phyloP scores from a whole-genome alignment of 35 echinoderm and acorn worm genomes.

The Apostichopus parvimensis region DNA sequence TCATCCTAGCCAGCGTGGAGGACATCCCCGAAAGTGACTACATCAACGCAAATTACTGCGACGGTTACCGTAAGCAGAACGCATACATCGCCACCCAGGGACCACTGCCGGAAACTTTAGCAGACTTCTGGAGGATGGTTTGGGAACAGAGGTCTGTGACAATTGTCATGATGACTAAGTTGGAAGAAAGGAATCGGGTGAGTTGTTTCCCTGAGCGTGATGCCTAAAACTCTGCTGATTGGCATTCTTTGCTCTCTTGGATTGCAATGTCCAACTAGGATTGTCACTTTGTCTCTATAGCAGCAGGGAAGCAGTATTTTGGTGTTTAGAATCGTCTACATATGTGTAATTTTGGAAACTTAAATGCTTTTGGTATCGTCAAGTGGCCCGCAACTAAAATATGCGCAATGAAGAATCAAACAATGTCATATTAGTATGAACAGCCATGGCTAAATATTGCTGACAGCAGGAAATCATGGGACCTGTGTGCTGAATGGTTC shows the following conservation, averaged over 20 bases:
- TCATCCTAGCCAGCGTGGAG: constrained; percentile 76
- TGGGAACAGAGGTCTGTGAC: constrained; percentile 95
- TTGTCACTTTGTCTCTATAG: background rate
- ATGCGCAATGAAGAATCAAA: no score
- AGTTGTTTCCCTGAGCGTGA: background rate
- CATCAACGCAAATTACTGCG: constrained; percentile 98
- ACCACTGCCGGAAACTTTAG: constrained; percentile 90
- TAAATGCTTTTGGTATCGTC: no score
- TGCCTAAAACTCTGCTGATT: background rate
- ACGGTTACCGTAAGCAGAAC: constrained; percentile 95
- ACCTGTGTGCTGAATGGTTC: no score
- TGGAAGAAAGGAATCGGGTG: constrained; percentile 96
- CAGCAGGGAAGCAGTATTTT: background rate
- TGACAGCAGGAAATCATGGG: no score
- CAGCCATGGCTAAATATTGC: no score
- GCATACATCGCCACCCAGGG: constrained; percentile 98
- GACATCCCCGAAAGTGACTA: constrained; percentile 93
- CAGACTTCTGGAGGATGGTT: constrained; percentile 98
- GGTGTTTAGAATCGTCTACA: no score
- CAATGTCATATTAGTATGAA: no score
- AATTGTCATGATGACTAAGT: constrained; percentile 98
- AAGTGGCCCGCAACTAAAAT: no score
- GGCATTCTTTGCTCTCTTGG: background rate
- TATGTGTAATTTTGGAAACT: no score
- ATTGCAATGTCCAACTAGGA: background rate